Base-by-base conservation (phyloP, 2,888 invertebrate species). In the Amphimallon solstitiale region DNA sequence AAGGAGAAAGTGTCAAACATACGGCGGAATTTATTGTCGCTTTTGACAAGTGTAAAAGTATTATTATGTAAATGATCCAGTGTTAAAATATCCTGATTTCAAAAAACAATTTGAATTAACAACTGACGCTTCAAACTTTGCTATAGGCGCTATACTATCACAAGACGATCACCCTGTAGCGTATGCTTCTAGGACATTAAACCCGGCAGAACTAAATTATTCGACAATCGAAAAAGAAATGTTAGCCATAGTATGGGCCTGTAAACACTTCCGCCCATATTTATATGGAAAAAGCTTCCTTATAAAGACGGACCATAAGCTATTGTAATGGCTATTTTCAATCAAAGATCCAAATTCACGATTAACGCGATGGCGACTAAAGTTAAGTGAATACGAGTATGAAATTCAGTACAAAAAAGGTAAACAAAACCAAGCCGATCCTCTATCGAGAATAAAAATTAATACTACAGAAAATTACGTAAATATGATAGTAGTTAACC, bases 141-240 rank as follows among this genome's bases (percentile, higher is more conserved):
- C 69, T n/a, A 10, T 69, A 15, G 52, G 68, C 0, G 65, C 66
- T 7, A 61, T 72, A 9, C 29, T 72, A 10, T 66, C 62, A 1
- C 71, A 72, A 68, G 68, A 66, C 4, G 67, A 70, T 34, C 14
- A 35, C 54, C 70, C 72, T 9, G 43, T 72, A 21, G 66, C 68
- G 19, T 73, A 68, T 48, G 70, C 69, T 1, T 68, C 70, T 3
- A 35, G 70, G 54, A 71, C 71, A n/a, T 21, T 72, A 40, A 63
- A 66, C 17, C 61, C 63, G 40, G 37, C 59, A 0, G 68, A 71
- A 68, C 35, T 35, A 62, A 60, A 66, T 2, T 72, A 70, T 23
- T 49, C 51, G 6, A 64, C 64, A 0, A 70, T 69, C 6, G 70
- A 70, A 49, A 71, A 67, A 38, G 68, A 72, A 66, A 10, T 68